Conservation (phyloP, 1,140 invertebrate species). For the Condylostylus longicornis region DNA sequence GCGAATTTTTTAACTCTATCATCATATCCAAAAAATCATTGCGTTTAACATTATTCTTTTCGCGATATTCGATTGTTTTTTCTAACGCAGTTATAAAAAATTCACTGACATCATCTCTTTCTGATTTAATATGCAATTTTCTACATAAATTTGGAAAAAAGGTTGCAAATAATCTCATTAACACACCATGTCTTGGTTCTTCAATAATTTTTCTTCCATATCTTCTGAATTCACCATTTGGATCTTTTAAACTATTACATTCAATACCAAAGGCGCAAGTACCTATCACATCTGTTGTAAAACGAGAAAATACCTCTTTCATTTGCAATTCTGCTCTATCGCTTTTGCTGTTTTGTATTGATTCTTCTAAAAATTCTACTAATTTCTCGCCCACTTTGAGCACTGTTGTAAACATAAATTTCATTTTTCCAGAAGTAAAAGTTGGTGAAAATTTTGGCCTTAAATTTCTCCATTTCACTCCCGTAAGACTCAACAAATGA, state of each 20-base stretch:
- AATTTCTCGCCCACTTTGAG: conserved; percentile 25
- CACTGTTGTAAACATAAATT: conserved; percentile 35
- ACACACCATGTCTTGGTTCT: conserved; percentile 5
- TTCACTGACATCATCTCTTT: conserved; percentile 16
- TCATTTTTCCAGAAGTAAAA: conserved; percentile 43
- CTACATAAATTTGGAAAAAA: conserved; percentile 11
- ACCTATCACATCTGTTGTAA: conserved; percentile 29
- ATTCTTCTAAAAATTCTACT: conserved; percentile 17
- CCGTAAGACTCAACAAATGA: conserved; percentile 33
- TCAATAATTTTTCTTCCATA: conserved; percentile 15
- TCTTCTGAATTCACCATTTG: conserved; percentile 30
- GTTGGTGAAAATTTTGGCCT: conserved; percentile 38
- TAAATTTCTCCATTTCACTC: conserved; percentile 38
- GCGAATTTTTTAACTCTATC: conserved; percentile 27
- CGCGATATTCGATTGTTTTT: conserved; percentile 25
- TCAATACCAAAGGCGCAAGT: conserved; percentile 33
- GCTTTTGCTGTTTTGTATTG: conserved; percentile 3
- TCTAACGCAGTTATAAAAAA: conserved; percentile 27
- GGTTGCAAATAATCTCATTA: conserved; percentile 2
- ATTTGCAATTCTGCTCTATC: conserved; percentile 13
- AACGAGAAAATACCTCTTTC: conserved; percentile 30
- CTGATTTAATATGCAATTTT: conserved; percentile 7
- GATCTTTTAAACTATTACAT: conserved; percentile 31
- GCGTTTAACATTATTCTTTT: conserved; percentile 21
- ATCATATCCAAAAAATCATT: conserved; percentile 31